A percentile compares a stretch with the other conserved stretches of the same genome.
Evolutionary conservation across 2,888 invertebrate species (phyloP).

Genomic region (Calliopum simillimum): DNA sequence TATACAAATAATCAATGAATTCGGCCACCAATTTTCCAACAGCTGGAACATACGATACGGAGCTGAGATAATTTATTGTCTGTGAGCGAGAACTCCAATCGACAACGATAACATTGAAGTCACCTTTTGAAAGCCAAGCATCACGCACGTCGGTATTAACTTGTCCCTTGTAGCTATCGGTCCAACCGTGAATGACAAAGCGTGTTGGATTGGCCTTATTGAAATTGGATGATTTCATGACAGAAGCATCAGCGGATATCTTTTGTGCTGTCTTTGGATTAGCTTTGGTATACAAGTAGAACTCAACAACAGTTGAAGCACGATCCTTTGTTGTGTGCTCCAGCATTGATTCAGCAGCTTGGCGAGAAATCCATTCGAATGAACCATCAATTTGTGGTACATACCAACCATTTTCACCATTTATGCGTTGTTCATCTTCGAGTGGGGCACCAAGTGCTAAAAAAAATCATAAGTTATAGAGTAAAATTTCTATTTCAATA

Average conservation of each 20-base stretch:
- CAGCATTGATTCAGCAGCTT: constrained; percentile 25
- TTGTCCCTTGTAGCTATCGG: constrained; percentile 67
- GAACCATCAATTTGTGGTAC: constrained; percentile 44
- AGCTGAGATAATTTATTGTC: constrained; percentile 69
- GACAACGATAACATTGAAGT: constrained; percentile 71
- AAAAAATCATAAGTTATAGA: no score
- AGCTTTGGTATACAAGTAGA: constrained; percentile 54
- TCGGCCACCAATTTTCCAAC: constrained; percentile 50
- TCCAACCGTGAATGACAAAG: constrained; percentile 70
- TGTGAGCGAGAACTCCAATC: constrained; percentile 71
- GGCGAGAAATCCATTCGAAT: constrained; percentile 40
- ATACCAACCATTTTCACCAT: constrained; percentile 49
- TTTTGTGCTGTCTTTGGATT: constrained; percentile 53
- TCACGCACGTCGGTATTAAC: constrained; percentile 46
- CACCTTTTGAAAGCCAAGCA: constrained; percentile 70
- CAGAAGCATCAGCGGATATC: constrained; percentile 33
- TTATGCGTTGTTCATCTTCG: constrained; percentile 38
- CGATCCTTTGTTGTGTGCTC: not conserved
- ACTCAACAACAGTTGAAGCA: constrained; percentile 38
- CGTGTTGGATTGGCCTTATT: constrained; percentile 49
- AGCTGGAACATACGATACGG: constrained; percentile 63
- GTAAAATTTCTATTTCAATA: no score
- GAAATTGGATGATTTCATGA: constrained; percentile 46
- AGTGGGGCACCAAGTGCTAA: constrained; percentile 16
- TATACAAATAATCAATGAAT: constrained; percentile 63